Evolutionary conservation across 2,888 invertebrate species (phyloP), one percentile per base, ranked within the genome.

Genomic region (Apantesis nais): DNA sequence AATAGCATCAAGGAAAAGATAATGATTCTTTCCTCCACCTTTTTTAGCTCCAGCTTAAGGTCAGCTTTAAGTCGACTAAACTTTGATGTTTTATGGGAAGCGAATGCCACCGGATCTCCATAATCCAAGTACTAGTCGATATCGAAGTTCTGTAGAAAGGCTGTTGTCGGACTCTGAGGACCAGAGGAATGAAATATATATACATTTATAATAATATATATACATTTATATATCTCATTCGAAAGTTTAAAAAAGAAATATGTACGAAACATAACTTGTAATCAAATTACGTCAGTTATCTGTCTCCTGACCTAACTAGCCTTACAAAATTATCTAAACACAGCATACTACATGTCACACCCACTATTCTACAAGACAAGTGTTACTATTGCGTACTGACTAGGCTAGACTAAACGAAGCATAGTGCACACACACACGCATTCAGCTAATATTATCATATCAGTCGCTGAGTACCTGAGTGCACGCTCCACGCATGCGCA

Each of bases 401-500:
- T 61, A 52, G 67, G 55, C 64, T 41, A 63, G 60, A 25, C 62
- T 68, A 69, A 72, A 74, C 71, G 71, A 69, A 44, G 69, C 71
- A 62, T 65, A 31, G 64, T 67, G 65, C 66, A 68, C 52, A 76
- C 85, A 80, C 85, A 87, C 84, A 64, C 34, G 39, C 37, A 39
- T 66, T 11, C 12, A 84, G 81, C 86, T 86, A 87, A 86, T 89
- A 92, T 90, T 92, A 91, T 92, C 91, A 92, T 91, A 90, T 92
- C 90, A 90, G 86, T 87, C 79, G 83, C 83, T 64, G 78, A 77
- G 81, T 89, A 90, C 89, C 88, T 86, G 88, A 85, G 86, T 85
- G 89, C 89, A 88, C 88, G 89, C 85, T 87, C 85, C 88, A 91
- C 92, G 91, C 92, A 92, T 89, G 91, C 88, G 89, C 90, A 90